Evolutionary conservation across 2,797 vertebrate species (phyloP).

Genomic region (Premnoplex brunnescens): DNA sequence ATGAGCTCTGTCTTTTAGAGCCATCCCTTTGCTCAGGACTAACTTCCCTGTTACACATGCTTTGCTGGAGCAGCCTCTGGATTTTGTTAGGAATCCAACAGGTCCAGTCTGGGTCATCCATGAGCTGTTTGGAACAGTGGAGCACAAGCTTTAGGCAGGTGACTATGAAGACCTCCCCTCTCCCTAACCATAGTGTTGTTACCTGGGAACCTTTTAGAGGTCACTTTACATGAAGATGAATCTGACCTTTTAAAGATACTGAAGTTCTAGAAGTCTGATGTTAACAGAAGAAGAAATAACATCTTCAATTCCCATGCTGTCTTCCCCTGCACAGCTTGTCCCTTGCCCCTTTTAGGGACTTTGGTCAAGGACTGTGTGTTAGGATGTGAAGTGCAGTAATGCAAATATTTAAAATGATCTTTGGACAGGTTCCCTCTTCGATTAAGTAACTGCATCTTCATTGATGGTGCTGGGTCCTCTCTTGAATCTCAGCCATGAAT

Average conservation of each 20-base stretch:
- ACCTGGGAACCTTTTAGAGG: neutral
- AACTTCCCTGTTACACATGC: neutral
- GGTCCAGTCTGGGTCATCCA: neutral
- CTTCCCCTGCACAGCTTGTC: neutral
- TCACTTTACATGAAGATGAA: neutral
- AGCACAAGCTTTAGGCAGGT: neutral
- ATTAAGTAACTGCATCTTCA: neutral
- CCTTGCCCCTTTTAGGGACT: neutral
- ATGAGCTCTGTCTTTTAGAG: neutral
- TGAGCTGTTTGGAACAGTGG: neutral
- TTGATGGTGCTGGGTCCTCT: neutral
- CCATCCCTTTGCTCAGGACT: neutral
- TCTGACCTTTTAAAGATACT: neutral
- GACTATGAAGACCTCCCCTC: neutral
- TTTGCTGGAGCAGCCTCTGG: neutral
- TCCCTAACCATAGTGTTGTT: neutral
- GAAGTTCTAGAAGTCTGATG: neutral
- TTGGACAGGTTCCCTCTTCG: neutral
- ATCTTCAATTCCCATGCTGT: rapidly evolving
- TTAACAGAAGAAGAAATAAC: neutral
- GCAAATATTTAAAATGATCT: neutral
- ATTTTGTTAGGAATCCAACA: conserved; percentile 4
- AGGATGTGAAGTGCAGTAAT: neutral
- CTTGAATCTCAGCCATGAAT: neutral
- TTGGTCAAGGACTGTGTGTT: neutral